phyloP scores from a whole-genome alignment of 2,113 vertebrate genomes.

The Arenaria interpres region DNA sequence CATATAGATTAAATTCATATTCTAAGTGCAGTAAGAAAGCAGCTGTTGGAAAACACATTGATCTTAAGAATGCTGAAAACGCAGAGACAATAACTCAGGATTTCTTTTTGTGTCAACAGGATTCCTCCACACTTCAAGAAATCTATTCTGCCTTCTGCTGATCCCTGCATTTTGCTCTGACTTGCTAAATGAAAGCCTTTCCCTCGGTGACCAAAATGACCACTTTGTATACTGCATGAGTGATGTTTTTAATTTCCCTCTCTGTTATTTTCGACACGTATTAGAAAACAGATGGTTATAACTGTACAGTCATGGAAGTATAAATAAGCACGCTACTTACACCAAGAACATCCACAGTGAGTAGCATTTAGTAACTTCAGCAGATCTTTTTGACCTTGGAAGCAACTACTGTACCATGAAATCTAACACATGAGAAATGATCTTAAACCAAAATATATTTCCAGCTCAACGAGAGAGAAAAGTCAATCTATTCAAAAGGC shows the following conservation, averaged over 20 bases:
- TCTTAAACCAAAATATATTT: slow-evolving; percentile 5
- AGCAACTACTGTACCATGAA: not conserved
- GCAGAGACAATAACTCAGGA: not conserved
- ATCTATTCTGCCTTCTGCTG: slow-evolving; percentile 29
- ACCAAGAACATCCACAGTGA: not conserved
- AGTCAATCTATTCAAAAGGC: not conserved
- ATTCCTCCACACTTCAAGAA: not conserved
- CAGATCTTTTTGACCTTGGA: slow-evolving; percentile 16
- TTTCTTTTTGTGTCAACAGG: slow-evolving; percentile 8
- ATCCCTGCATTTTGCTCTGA: slow-evolving; percentile 26
- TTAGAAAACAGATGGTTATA: slow-evolving; percentile 41
- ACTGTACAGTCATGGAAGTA: slow-evolving; percentile 22
- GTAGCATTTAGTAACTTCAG: not conserved
- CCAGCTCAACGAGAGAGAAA: not conserved
- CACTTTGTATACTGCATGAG: slow-evolving; percentile 24
- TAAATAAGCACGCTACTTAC: not conserved
- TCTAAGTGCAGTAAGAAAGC: not conserved
- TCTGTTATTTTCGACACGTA: not conserved
- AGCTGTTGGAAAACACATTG: not conserved
- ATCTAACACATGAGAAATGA: not conserved
- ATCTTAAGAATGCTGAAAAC: not conserved
- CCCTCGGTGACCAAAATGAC: slow-evolving; percentile 39
- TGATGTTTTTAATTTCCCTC: slow-evolving; percentile 65
- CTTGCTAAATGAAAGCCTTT: slow-evolving; percentile 43
- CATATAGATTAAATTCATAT: not conserved